These are phyloP conservation scores for Galerucella nymphaeae DNA, from an alignment of 2,888 invertebrate genomes.

Conservation along the genomic window DNA sequence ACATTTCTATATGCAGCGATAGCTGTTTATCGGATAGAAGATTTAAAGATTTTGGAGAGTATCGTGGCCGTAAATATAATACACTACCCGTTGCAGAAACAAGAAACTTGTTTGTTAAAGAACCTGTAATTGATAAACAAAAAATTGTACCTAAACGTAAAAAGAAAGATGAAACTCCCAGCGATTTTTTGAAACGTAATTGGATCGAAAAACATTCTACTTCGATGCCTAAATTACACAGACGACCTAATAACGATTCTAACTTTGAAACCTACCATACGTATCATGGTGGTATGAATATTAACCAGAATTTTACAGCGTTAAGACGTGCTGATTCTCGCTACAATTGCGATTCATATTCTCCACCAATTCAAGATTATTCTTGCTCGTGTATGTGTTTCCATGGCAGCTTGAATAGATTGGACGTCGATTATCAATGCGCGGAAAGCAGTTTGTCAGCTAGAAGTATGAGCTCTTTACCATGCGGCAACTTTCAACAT, in stretches of 20 bases:
- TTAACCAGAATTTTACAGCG: constrained; percentile 39
- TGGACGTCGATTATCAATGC: constrained; percentile 30
- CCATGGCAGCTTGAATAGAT: constrained; percentile 39
- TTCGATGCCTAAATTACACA: constrained; percentile 61
- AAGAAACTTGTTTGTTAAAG: constrained; percentile 39
- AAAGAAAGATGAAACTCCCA: constrained; percentile 53
- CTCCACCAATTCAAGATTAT: constrained; percentile 1
- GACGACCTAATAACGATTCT: constrained; percentile 39
- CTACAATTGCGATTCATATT: background rate
- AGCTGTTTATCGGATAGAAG: constrained; percentile 30
- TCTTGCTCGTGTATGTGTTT: constrained; percentile 18
- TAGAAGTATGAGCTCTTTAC: constrained; percentile 38
- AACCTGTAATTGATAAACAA: constrained; percentile 27
- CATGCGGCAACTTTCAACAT: constrained; percentile 27
- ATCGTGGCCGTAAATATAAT: constrained; percentile 41
- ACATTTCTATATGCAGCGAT: constrained; percentile 40
- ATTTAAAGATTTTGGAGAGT: constrained; percentile 23
- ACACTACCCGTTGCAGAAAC: constrained; percentile 36
- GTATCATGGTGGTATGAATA: constrained; percentile 58
- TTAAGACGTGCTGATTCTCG: constrained; percentile 30
- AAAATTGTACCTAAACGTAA: constrained; percentile 32
- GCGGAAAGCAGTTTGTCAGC: constrained; percentile 25
- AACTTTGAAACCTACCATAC: constrained; percentile 62
- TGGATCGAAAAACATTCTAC: constrained; percentile 63
- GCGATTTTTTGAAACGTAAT: constrained; percentile 55